phyloP scores from a whole-genome alignment of 2,888 invertebrate genomes.

The Chaitophorus viminalis region DNA sequence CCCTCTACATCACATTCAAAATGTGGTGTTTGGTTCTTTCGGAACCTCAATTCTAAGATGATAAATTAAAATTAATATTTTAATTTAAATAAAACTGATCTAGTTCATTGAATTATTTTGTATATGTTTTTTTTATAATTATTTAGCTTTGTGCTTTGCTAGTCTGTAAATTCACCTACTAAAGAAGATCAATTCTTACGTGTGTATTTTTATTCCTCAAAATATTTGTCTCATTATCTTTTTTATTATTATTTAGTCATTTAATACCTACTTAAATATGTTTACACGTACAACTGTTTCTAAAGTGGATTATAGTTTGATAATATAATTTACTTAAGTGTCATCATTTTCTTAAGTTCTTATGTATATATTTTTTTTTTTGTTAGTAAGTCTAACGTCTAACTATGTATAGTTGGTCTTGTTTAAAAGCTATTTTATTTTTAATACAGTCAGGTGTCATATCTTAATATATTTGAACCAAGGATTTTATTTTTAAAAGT shows the following conservation, averaged over 20 bases:
- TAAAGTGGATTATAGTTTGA: constrained; percentile 11
- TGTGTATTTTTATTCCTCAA: constrained; percentile 51
- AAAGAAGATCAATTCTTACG: constrained; percentile 33
- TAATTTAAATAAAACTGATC: constrained; percentile 54
- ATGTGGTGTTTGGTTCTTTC: constrained; percentile 24
- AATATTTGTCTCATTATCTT: constrained; percentile 19
- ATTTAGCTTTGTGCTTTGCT: constrained; percentile 46
- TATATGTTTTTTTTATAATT: constrained; percentile 48
- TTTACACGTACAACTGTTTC: constrained; percentile 18
- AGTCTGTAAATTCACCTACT: constrained; percentile 45
- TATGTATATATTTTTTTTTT: not conserved
- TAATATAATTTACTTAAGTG: constrained; percentile 24
- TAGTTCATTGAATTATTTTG: constrained; percentile 48
- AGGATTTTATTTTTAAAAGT: not conserved
- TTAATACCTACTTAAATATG: constrained; percentile 34
- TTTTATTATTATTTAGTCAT: constrained; percentile 41
- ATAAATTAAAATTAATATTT: constrained; percentile 26
- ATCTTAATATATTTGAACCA: not conserved
- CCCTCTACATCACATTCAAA: constrained; percentile 19
- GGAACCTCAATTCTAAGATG: constrained; percentile 14
- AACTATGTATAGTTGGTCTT: constrained; percentile 3
- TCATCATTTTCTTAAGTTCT: constrained; percentile 36
- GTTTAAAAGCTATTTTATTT: constrained; percentile 3
- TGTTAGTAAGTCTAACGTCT: not conserved
- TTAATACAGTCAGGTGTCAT: constrained; percentile 19